Percentiles rank a stretch among this genome's conserved stretches.
Conservation (phyloP, 2,888 invertebrate species). For the Linnaemya vulpina region DNA sequence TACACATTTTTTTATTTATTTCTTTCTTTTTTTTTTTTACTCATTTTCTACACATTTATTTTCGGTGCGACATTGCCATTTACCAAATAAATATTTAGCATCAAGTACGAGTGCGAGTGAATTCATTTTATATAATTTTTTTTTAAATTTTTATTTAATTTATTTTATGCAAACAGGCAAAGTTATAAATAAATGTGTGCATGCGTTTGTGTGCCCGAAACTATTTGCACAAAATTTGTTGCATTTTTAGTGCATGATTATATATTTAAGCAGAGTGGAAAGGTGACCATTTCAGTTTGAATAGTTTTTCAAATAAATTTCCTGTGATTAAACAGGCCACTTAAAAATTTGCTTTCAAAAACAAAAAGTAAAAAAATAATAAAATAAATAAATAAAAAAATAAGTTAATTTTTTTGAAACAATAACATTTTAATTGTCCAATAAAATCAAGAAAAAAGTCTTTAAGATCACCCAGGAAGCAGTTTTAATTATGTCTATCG, state of each 20-base stretch:
- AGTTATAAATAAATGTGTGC: neutral
- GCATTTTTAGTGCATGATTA: slow-evolving; percentile 5
- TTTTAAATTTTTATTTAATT: slow-evolving; percentile 16
- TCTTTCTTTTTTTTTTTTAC: neutral
- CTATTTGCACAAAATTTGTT: neutral
- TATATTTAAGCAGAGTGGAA: neutral
- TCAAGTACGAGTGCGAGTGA: slow-evolving; percentile 56
- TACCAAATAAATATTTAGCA: slow-evolving; percentile 63
- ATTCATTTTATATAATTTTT: slow-evolving; percentile 14
- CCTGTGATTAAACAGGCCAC: no score
- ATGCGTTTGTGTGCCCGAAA: neutral
- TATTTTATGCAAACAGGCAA: neutral
- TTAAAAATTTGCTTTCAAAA: no score
- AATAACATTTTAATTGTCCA: no score
- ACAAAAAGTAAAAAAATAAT: no score
- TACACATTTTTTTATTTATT: slow-evolving; percentile 12
- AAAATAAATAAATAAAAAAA: no score
- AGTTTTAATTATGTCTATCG: no score
- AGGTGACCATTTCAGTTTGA: neutral
- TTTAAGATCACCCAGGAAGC: no score
- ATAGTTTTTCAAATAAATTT: neutral
- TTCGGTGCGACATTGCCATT: slow-evolving; percentile 66
- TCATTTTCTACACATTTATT: slow-evolving; percentile 40
- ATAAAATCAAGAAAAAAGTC: no score
- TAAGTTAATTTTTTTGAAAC: no score